phyloP scores from a whole-genome alignment of 2,113 vertebrate genomes.

The Phocoena sinus region DNA sequence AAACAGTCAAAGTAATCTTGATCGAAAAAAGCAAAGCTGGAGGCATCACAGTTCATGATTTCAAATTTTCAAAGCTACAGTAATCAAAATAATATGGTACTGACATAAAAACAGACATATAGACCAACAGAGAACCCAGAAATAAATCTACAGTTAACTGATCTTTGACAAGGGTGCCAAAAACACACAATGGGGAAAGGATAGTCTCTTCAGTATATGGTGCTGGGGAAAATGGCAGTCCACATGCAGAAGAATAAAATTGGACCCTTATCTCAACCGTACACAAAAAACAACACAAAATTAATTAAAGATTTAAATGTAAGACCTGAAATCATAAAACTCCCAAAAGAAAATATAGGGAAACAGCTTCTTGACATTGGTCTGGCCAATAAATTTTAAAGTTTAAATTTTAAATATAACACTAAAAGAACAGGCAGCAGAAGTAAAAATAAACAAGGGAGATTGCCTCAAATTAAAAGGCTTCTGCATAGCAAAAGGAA shows the following conservation, averaged over 20 bases:
- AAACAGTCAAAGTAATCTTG: background rate
- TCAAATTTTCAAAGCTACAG: background rate
- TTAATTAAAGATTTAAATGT: background rate
- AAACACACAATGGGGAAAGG: background rate
- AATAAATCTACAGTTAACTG: background rate
- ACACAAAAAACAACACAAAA: background rate
- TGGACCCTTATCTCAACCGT: background rate
- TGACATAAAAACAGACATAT: background rate
- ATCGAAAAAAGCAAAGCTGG: background rate
- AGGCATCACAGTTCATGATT: background rate
- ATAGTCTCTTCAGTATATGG: background rate
- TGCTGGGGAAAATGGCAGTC: background rate
- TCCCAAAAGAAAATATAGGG: background rate
- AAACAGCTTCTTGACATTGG: background rate
- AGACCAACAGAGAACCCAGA: background rate
- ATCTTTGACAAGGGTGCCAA: background rate
- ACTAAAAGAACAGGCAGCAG: background rate
- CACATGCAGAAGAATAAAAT: background rate
- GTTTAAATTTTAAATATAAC: background rate
- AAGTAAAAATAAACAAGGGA: background rate
- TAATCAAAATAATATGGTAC: background rate
- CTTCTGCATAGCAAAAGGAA: background rate
- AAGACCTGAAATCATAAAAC: background rate
- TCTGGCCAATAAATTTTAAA: background rate
- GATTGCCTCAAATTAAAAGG: background rate